Base-by-base conservation (phyloP, 2,113 vertebrate genomes). In the Paramisgurnus dabryanus region DNA sequence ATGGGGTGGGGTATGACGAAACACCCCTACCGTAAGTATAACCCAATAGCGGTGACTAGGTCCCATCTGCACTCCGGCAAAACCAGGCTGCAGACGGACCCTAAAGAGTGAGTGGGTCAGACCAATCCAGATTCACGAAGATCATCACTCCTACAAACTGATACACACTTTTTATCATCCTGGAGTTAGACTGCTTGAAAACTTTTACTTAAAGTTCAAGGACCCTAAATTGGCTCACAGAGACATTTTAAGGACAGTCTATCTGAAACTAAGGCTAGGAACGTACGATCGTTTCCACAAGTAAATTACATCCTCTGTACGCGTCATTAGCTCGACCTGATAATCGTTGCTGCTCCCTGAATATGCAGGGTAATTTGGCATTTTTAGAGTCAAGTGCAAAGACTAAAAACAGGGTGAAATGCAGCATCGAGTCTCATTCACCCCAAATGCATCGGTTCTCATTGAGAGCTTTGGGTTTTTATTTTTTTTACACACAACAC, bases 301-400 rank as follows among this genome's bases (percentile, higher is more conserved):
- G 86, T 76, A 91, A 92, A 91, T 90, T 91, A 85, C 87, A 89
- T 87, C 88, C 89, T 90, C 89, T 83, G 83, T 79, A 87, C 79
- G 87, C 87, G 84, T 87, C 85, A 85, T 89, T 90, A 87, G 88
- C 86, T 85, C 85, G 79, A 87, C 83, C 85, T 81, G 81, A 90
- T 91, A 90, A 92, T 90, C 87, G 88, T 86, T 78, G 83, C 78
- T 80, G 83, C 67, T 61, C 82, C 83, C 84, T 85, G 86, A 83
- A 85, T 88, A 83, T 87, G 81, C 77, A 85, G 83, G 86, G 86
- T 89, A 90, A 92, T 91, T 91, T 91, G 85, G 87, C 87, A 88
- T 89, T 89, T 88, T 87, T 87, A 87, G 87, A 87, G 45, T 40
- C 85, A 86, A 87, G 86, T 87, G 86, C 86, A 81, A 90, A 86